These are phyloP conservation scores for Dexiosoma caninum DNA, from an alignment of 2,888 invertebrate genomes.

Conservation along the genomic window DNA sequence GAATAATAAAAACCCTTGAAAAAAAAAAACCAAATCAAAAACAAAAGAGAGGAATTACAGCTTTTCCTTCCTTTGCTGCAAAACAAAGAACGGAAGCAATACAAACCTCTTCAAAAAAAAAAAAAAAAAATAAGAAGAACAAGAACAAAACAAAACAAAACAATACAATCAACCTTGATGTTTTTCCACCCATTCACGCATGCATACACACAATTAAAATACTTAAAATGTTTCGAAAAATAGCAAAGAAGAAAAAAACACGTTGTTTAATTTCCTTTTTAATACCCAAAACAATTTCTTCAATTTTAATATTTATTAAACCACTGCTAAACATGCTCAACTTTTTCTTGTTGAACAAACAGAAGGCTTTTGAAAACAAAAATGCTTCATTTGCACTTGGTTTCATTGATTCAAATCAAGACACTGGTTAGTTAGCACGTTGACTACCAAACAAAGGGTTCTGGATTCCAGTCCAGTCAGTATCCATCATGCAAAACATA, in stretches of 20 bases:
- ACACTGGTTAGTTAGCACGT: too few species aligned
- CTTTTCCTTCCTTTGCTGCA: background rate
- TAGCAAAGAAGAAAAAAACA: background rate
- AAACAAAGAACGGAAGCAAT: slow-evolving; percentile 13
- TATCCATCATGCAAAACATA: too few species aligned
- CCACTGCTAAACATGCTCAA: slow-evolving; percentile 12
- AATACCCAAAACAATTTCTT: background rate
- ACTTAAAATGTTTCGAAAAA: background rate
- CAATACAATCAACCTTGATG: background rate
- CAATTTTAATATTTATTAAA: background rate
- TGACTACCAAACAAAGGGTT: too few species aligned
- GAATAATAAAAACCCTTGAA: slow-evolving; percentile 16
- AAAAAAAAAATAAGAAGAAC: background rate
- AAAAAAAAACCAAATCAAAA: background rate
- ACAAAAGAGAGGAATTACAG: background rate
- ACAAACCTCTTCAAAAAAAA: background rate
- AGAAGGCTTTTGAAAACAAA: background rate
- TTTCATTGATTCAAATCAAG: background rate
- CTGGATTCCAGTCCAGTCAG: too few species aligned
- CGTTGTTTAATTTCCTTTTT: background rate
- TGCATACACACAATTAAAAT: background rate
- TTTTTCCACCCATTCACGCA: background rate
- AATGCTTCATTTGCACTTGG: slow-evolving; percentile 18
- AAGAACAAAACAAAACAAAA: too few species aligned
- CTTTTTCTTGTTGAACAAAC: slow-evolving; percentile 6